A percentile compares a stretch with the other conserved stretches of the same genome.
These are phyloP conservation scores for Apotomis turbidana DNA, from an alignment of 2,888 invertebrate genomes.

Conservation along the genomic window DNA sequence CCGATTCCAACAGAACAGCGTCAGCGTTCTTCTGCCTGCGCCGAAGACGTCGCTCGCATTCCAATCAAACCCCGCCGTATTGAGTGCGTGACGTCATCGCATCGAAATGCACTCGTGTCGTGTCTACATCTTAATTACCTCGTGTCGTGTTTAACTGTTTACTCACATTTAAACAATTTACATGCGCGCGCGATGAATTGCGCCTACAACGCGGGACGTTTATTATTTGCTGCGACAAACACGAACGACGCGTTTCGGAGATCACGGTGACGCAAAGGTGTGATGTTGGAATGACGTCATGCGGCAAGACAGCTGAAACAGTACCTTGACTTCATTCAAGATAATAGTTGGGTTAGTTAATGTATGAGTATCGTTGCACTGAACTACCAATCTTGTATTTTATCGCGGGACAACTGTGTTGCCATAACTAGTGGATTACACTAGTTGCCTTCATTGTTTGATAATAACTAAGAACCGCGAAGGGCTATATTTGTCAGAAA, in stretches of 20 bases:
- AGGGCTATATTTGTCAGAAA: no score
- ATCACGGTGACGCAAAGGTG: neutral
- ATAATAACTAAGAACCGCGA: no score
- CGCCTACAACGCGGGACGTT: neutral
- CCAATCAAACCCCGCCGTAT: neutral
- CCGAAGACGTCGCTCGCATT: neutral
- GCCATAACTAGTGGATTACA: no score
- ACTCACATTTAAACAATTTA: constrained; percentile 8
- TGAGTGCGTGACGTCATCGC: neutral
- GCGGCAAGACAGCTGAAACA: neutral
- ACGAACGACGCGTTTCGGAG: neutral
- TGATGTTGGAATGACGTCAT: neutral
- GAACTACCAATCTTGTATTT: no score
- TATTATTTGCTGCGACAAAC: neutral
- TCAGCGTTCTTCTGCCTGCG: no score
- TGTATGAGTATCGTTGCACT: no score
- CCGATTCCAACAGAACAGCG: no score
- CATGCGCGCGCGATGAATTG: neutral
- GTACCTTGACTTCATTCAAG: neutral
- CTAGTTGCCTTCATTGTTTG: no score
- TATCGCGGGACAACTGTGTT: no score
- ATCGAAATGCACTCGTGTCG: neutral
- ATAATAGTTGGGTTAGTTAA: neutral
- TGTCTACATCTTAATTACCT: constrained; percentile 11
- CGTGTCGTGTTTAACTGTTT: neutral